These are phyloP conservation scores for Oedothorax gibbosus DNA, from an alignment of 1,140 invertebrate genomes.

Conservation along the genomic window DNA sequence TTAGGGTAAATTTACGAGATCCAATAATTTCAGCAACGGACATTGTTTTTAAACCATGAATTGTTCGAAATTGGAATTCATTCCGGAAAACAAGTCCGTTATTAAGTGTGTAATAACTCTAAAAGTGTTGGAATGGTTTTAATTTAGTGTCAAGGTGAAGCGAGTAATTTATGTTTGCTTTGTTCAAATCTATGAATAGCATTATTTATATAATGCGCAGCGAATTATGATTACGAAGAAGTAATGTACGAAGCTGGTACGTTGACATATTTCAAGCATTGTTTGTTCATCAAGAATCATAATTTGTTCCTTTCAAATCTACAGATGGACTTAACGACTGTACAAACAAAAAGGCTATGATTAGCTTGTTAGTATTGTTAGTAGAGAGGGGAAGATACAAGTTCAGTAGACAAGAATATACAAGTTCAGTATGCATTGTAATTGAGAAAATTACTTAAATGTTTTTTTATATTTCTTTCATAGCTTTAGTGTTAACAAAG, in stretches of 20 bases:
- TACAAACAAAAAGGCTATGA: constrained; percentile 3
- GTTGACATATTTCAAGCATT: constrained; percentile 9
- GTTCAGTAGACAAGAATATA: no score
- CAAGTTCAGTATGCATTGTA: no score
- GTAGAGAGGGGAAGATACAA: not conserved
- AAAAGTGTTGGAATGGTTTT: not conserved
- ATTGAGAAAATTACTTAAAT: no score
- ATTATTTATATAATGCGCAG: not conserved
- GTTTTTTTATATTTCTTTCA: no score
- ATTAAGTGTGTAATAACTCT: constrained; percentile 7
- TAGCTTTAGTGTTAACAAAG: no score
- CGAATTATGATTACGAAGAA: not conserved
- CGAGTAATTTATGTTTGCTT: not conserved
- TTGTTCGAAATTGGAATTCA: no score
- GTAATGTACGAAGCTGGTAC: not conserved
- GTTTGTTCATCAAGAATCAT: not conserved
- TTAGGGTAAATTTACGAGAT: no score
- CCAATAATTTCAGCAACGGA: no score
- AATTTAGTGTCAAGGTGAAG: constrained; percentile 30
- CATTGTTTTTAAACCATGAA: no score
- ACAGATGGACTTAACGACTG: not conserved
- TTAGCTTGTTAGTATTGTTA: not conserved
- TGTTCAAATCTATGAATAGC: constrained; percentile 15
- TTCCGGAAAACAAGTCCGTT: no score
- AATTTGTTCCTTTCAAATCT: not conserved